phyloP scores from a whole-genome alignment of 64 coral and sea anemone species.

The Stichodactyla mertensii region DNA sequence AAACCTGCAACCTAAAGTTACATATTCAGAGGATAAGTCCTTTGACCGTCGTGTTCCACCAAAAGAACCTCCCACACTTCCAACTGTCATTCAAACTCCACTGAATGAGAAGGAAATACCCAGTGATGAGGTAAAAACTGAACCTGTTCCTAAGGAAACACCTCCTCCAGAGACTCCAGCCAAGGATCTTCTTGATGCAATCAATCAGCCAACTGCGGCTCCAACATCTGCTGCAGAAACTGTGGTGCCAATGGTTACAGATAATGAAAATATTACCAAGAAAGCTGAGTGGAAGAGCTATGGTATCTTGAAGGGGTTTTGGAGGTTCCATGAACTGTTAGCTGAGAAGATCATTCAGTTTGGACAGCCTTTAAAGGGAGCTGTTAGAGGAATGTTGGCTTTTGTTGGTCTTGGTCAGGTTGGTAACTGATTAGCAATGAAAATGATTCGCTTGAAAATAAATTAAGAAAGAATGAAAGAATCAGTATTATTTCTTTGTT shows the following conservation, averaged over 20 bases:
- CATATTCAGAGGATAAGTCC: background rate
- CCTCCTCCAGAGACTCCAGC: background rate
- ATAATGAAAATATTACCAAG: background rate
- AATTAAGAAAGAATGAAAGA: no score
- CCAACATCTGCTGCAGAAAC: background rate
- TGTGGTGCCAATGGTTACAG: background rate
- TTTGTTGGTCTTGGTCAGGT: conserved; percentile 26
- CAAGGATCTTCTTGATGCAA: background rate
- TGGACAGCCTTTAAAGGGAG: conserved; percentile 13
- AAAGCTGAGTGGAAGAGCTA: conserved; percentile 3
- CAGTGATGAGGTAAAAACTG: background rate
- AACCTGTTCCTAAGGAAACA: background rate
- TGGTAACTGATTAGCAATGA: background rate
- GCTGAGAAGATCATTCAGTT: background rate
- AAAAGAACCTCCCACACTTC: background rate
- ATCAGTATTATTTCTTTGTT: no score
- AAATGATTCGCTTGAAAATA: background rate
- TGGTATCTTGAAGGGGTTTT: conserved; percentile 18
- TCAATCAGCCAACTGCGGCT: background rate
- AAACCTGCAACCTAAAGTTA: background rate
- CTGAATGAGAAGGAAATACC: background rate
- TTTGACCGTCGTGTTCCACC: background rate
- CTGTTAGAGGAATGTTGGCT: background rate
- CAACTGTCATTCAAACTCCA: background rate
- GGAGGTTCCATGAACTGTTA: conserved; percentile 9